Evolutionary conservation across 1,140 invertebrate species (phyloP), one percentile per base, ranked within the genome.

Genomic region (Euglossa dilemma): DNA sequence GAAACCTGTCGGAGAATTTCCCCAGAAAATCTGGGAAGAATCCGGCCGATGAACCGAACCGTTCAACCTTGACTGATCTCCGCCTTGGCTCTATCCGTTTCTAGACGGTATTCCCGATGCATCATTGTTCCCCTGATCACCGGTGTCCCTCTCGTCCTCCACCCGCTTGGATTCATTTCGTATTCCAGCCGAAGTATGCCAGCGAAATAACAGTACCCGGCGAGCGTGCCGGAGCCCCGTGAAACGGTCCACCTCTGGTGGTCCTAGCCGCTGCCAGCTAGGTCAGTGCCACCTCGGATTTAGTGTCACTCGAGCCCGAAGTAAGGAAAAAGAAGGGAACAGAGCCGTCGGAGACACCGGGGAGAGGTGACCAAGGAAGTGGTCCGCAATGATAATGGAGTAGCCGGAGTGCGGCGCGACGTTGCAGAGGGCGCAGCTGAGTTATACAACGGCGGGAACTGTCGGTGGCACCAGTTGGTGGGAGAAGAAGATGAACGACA

Each of bases 181-280:
- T 89, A 89, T 92, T 90, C 87, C 74, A 56, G 61, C 76, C 77
- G 56, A 92, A 92, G 91, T 92, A 83, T 92, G 91, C 85, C 91
- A 92, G 82, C 56, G 71, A 85, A 92, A 90, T 92, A 92, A 92
- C 91, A 90, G 91, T 92, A 92, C 88, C 61, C n/a, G 36, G 6
- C 25, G 28, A 23, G 63, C 61, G 18, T 59, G 52, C 74, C 57
- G 66, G 85, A 88, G 86, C 89, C 81, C 45, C 86, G 84, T 83
- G 80, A 79, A 89, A 86, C 87, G 90, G 87, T 89, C 88, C 90
- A 87, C 85, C 72, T 83, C 73, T 64, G 79, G 83, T 83, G 81
- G 87, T 86, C 85, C 89, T 87, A 83, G 54, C 36, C 52, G 28
- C 54, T 54, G 85, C 85, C 85, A 77, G 82, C 83, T 90, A 90